Evolutionary conservation across 2,113 vertebrate species (phyloP).

Genomic region (Neogobius melanostomus): DNA sequence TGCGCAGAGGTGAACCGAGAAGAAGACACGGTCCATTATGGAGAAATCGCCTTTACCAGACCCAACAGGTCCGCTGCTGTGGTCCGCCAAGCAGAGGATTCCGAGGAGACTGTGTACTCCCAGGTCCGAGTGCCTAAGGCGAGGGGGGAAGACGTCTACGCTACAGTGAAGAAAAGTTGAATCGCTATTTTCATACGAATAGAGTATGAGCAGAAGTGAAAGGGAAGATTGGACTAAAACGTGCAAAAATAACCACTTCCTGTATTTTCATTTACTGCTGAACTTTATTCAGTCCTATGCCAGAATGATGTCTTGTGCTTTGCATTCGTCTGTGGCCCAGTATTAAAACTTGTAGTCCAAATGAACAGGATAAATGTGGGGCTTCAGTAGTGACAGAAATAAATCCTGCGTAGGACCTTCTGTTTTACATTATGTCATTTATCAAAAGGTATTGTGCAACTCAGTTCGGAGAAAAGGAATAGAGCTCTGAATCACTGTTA

Average conservation of each 20-base stretch:
- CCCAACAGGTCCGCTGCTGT: background rate
- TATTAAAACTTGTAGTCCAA: too few relatives aligned
- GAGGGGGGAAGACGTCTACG: background rate
- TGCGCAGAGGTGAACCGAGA: background rate
- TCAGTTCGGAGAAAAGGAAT: too few relatives aligned
- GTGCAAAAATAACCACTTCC: background rate
- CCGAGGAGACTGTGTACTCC: background rate
- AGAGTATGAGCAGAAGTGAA: background rate
- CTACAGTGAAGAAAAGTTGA: background rate
- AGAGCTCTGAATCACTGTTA: too few relatives aligned
- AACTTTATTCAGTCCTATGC: background rate
- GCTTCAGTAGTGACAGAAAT: too few relatives aligned
- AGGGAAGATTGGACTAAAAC: background rate
- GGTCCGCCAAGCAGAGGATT: background rate
- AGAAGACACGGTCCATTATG: background rate
- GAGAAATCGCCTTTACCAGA: background rate
- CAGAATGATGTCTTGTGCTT: too few relatives aligned
- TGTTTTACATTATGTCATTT: too few relatives aligned
- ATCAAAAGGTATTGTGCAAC: too few relatives aligned
- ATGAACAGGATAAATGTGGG: too few relatives aligned
- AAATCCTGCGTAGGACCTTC: too few relatives aligned
- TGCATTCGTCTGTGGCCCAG: too few relatives aligned
- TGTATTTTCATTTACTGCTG: background rate
- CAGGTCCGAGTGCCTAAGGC: background rate
- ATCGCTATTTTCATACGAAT: background rate